phyloP scores from a whole-genome alignment of 2,797 vertebrate genomes.

The Masticophis lateralis region DNA sequence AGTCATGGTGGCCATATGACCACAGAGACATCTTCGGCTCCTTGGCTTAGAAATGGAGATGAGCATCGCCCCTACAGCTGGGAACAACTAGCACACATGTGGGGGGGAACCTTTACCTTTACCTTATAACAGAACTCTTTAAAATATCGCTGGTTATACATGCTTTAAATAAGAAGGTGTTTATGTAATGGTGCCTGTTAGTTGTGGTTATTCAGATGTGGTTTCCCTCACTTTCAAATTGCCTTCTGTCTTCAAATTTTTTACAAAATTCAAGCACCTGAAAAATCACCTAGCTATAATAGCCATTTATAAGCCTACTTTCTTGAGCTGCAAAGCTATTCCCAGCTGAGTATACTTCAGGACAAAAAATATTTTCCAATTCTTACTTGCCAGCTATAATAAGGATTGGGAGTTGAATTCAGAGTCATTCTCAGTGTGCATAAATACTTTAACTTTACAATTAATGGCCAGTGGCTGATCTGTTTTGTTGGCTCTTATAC shows the following conservation, averaged over 20 bases:
- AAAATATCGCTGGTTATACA: background rate
- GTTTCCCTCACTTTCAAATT: background rate
- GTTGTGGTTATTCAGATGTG: conserved; percentile 22
- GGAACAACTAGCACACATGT: no score
- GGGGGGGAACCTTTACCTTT: no score
- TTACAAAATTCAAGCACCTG: background rate
- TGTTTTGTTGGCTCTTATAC: background rate
- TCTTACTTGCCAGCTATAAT: background rate
- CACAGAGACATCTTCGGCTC: no score
- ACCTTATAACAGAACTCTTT: background rate
- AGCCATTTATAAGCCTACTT: background rate
- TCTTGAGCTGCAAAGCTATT: background rate
- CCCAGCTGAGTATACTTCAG: conserved; percentile 18
- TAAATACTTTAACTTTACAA: background rate
- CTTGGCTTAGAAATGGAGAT: no score
- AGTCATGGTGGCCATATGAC: no score
- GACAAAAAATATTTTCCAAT: conserved; percentile 25
- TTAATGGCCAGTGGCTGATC: background rate
- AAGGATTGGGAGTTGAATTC: background rate
- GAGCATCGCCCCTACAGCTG: no score
- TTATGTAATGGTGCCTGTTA: background rate
- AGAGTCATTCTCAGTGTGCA: background rate
- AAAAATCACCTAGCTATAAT: conserved; percentile 24
- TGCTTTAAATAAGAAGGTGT: background rate
- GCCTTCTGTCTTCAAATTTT: background rate